A percentile compares a stretch with the other conserved stretches of the same genome.
Conservation (phyloP, 2,797 vertebrate species). For the Malacoctenus gilli region DNA sequence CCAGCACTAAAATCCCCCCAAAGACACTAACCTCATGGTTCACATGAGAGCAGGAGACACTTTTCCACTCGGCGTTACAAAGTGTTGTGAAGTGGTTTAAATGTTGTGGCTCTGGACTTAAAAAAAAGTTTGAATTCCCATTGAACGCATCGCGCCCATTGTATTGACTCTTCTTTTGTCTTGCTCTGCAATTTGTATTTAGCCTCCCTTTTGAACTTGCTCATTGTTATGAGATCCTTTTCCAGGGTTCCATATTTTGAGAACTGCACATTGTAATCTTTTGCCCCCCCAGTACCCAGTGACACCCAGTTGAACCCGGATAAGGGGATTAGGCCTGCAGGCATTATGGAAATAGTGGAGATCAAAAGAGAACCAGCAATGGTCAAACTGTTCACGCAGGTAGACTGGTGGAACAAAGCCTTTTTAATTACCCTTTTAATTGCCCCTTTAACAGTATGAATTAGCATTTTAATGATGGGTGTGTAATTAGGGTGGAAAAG, state of each 20-base stretch:
- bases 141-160: no score
- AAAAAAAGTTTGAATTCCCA: no score
- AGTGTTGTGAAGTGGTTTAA: no score
- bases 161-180: no score
- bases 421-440: conserved; percentile 84
- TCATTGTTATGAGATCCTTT: not conserved
- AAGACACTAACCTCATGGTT: no score
- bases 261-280: conserved; percentile 30
- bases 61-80: no score
- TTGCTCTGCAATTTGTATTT: no score
- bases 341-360: conserved; percentile 65
- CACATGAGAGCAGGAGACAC: no score
- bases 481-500: conserved; percentile 81
- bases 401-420: conserved; percentile 80
- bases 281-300: conserved; percentile 42
- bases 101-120: no score
- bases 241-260: conserved; percentile 8
- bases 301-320: conserved; percentile 69
- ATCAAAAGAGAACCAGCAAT: conserved; percentile 70
- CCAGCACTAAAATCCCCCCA: no score
- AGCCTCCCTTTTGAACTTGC: no score
- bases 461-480: conserved; percentile 84
- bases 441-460: conserved; percentile 78
- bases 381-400: conserved; percentile 71
- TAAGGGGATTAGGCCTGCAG: conserved; percentile 64